phyloP scores from a whole-genome alignment of 1,140 invertebrate genomes.

The Megathymus violae region DNA sequence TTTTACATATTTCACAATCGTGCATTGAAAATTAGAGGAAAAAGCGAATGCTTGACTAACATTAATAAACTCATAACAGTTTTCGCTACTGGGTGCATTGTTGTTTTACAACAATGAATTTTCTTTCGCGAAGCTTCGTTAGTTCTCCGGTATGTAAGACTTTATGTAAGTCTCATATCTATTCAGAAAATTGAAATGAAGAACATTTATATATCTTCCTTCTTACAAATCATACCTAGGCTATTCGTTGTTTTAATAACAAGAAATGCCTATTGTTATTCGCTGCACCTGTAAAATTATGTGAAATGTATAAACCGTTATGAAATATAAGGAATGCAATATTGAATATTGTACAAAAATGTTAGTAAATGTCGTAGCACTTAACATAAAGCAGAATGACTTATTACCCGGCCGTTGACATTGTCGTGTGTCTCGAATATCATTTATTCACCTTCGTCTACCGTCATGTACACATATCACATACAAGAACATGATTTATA shows the following conservation, averaged over 20 bases:
- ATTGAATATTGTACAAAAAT: conserved; percentile 57
- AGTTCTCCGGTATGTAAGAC: conserved; percentile 26
- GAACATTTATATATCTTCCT: conserved; percentile 34
- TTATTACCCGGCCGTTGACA: conserved; percentile 45
- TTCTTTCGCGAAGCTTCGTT: conserved; percentile 26
- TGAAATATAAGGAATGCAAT: conserved; percentile 62
- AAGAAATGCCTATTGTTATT: conserved; percentile 45
- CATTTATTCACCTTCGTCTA: too few species aligned
- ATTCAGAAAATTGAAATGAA: conserved; percentile 32
- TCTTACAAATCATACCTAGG: conserved; percentile 35
- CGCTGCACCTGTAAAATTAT: conserved; percentile 55
- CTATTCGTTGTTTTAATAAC: conserved; percentile 26
- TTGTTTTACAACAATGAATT: conserved; percentile 31
- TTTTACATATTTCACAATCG: background rate
- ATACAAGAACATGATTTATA: too few species aligned
- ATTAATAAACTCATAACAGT: conserved; percentile 15
- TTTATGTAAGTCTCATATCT: conserved; percentile 30
- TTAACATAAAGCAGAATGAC: conserved; percentile 54
- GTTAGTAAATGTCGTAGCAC: conserved; percentile 52
- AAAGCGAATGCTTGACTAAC: conserved; percentile 6
- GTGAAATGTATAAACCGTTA: too few species aligned
- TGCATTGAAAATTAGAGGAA: background rate
- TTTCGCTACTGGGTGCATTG: conserved; percentile 18
- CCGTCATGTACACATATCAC: too few species aligned
- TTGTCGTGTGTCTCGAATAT: too few species aligned